phyloP scores from a whole-genome alignment of 2,113 vertebrate genomes.

The Protomyctophum bolini region DNA sequence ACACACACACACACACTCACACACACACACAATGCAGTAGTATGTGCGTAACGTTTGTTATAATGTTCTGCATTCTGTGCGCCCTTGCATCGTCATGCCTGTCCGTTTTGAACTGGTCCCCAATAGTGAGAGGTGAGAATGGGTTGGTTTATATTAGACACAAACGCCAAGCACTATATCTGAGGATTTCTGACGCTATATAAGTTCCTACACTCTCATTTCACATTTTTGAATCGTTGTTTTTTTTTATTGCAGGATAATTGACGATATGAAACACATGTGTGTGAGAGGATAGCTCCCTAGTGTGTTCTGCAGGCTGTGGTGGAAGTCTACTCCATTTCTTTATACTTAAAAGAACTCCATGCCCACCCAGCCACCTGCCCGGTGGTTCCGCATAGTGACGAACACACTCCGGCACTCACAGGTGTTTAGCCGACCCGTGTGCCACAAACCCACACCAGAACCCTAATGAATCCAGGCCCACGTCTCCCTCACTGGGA shows the following conservation, averaged over 20 bases:
- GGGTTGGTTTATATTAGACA: no score
- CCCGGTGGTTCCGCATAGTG: constrained; percentile 60
- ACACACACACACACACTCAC: no score
- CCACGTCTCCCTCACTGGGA: constrained; percentile 59
- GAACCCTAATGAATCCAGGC: constrained; percentile 74
- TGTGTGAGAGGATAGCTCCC: constrained; percentile 54
- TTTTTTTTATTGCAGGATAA: constrained; percentile 28
- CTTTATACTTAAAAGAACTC: no score
- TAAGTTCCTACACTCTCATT: constrained; percentile 31
- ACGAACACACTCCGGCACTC: constrained; percentile 46
- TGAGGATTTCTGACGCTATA: constrained; percentile 33
- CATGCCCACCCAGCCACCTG: no score
- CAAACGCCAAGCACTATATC: constrained; percentile 2
- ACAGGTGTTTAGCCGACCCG: constrained; percentile 79
- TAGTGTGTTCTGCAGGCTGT: constrained; percentile 9
- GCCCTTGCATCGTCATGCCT: no score
- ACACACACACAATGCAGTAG: no score
- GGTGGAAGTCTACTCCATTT: no score
- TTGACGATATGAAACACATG: constrained; percentile 68
- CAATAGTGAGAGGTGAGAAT: no score
- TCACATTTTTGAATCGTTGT: neutral
- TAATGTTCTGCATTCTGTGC: no score
- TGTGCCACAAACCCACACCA: constrained; percentile 71
- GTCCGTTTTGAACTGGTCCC: no score
- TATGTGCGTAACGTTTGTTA: no score